phyloP scores from a whole-genome alignment of 2,888 invertebrate species.

The Cerastis leucographa region DNA sequence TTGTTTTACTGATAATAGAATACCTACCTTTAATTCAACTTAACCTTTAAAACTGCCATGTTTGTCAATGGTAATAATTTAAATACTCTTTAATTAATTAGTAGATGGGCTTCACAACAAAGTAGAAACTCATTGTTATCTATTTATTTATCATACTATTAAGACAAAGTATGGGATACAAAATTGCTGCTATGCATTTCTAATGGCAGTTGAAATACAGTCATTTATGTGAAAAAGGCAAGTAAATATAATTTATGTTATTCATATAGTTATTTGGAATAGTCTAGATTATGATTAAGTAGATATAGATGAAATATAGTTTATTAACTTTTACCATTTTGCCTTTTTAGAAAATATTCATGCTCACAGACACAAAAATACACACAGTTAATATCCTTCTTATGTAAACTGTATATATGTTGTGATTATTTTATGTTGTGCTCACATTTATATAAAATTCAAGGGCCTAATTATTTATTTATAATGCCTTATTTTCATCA shows the following conservation, averaged over 20 bases:
- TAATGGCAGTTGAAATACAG: constrained; percentile 15
- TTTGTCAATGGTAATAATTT: constrained; percentile 17
- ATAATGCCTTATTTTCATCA: neutral
- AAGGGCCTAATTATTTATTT: neutral
- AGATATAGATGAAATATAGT: constrained; percentile 15
- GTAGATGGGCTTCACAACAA: neutral
- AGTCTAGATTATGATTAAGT: constrained; percentile 13
- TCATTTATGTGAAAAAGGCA: constrained; percentile 16
- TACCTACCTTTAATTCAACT: constrained; percentile 25
- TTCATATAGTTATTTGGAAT: constrained; percentile 1
- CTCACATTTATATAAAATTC: constrained; percentile 4
- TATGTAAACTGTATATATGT: neutral
- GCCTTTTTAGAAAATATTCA: constrained; percentile 5
- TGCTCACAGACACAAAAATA: constrained; percentile 3
- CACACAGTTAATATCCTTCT: neutral
- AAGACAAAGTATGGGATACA: constrained; percentile 15
- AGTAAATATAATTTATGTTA: constrained; percentile 28
- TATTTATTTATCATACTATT: constrained; percentile 7
- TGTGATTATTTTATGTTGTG: neutral
- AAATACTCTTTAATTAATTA: neutral
- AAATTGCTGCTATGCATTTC: constrained; percentile 3
- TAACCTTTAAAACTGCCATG: constrained; percentile 37
- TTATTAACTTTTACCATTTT: neutral
- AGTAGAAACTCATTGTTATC: constrained; percentile 23
- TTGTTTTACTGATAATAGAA: constrained; percentile 11